Percentiles rank a stretch among this genome's conserved stretches.
Conservation (phyloP, 2,113 vertebrate genomes). For the Hydrochoerus hydrochaeris region DNA sequence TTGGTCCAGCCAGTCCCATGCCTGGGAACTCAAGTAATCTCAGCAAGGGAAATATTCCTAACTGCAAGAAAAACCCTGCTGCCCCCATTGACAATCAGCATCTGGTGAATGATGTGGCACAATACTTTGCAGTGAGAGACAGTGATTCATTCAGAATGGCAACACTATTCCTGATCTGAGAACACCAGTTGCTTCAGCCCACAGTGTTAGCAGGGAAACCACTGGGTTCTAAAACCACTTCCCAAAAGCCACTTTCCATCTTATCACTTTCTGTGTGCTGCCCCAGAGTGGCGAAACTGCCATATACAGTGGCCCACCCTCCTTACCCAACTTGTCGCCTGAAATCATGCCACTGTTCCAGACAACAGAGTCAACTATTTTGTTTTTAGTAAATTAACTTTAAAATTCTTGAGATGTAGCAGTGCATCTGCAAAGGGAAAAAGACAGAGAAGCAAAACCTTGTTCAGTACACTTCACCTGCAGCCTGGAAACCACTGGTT, state of each 20-base stretch:
- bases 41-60: conserved; percentile 98
- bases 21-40: conserved; percentile 97
- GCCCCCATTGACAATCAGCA: conserved; percentile 83
- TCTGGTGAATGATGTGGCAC: not conserved
- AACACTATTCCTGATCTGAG: conserved; percentile 89
- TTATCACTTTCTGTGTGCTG: conserved; percentile 98
- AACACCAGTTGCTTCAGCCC: conserved; percentile 95
- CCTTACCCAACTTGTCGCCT: conserved; percentile 95
- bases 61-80: conserved; percentile 93
- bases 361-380: conserved; percentile 93
- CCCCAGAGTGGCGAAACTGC: conserved; percentile 95
- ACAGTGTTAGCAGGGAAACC: conserved; percentile 94
- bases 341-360: conserved; percentile 94
- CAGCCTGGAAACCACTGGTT: conserved; percentile 99
- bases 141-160: not conserved
- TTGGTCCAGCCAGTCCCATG: conserved; percentile 94
- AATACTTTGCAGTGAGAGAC: not conserved
- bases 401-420: conserved; percentile 96
- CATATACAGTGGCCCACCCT: conserved; percentile 96
- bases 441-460: conserved; percentile 96
- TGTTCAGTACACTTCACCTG: conserved; percentile 98
- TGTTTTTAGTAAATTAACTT: conserved; percentile 94
- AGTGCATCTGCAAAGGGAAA: conserved; percentile 97
- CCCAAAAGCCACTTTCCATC: conserved; percentile 94
- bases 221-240: conserved; percentile 94